Base-by-base conservation (phyloP, 2,113 vertebrate genomes). In the Scatophagus argus region DNA sequence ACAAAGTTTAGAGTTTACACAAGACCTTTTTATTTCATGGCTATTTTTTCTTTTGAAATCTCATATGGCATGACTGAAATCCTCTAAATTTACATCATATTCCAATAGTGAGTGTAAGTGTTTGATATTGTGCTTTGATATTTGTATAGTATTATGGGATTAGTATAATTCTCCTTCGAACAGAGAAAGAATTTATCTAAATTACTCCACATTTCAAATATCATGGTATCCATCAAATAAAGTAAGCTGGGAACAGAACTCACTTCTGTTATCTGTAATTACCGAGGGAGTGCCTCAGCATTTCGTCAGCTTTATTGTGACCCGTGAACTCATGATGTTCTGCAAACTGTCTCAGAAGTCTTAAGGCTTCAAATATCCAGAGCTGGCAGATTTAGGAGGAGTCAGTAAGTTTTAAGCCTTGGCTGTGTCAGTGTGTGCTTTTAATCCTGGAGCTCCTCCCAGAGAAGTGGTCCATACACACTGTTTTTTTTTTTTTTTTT, bases 391-490 rank as follows among this genome's bases (percentile, higher is more conserved):
- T 87, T 81, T 74, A 41, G 44, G 39, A 67, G 74, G 62, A 72
- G 74, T 76, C 13, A 25, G 63, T 4, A 64, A 81, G 60, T 83
- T 86, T 86, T 81, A 78, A 91, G 81, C 69, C 62, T 41, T 10
- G n/a, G 44, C 77, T 55, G 75, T 39, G 77, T 46, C 76, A 81
- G 69, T 73, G 52, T 79, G 46, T 52, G 79, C 43, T 65, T 87
- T 81, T 89, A 89, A 91, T 84, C 74, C 78, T 55, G 47, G 47
- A 82, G 44, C 61, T 68, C 70, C 74, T 78, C 62, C 63, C 61
- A 43, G 34, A 65, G 68, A 74, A 70, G 31, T 16, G 34, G 4
- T 51, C 38, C 34, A 32, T 11, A 5, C 58, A 43, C 59, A 52
- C 1, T 9, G 7, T 64, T 72, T 63, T 55, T 79, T 75, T 75